Conservation (phyloP, 2,888 invertebrate genomes). For the Theristus sp. region DNA sequence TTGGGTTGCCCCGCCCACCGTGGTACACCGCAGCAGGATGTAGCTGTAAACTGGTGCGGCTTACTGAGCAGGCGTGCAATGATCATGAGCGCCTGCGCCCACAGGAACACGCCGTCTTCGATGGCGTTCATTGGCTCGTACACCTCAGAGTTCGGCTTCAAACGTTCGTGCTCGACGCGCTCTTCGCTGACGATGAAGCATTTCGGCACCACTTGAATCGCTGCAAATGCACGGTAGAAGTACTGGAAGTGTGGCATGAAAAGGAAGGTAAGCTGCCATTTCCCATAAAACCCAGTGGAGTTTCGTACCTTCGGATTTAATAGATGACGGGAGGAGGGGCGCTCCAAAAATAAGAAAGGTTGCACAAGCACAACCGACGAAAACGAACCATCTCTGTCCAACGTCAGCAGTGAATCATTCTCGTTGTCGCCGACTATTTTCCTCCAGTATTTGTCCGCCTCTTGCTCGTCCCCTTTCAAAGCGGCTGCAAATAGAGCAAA, state of each 20-base stretch:
- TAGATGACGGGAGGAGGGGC: no score
- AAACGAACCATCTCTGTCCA: conserved; percentile 46
- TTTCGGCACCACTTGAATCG: conserved; percentile 76
- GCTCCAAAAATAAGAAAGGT: no score
- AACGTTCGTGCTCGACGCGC: conserved; percentile 39
- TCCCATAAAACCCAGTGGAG: no score
- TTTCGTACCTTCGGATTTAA: no score
- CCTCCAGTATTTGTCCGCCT: conserved; percentile 68
- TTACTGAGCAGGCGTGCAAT: conserved; percentile 61
- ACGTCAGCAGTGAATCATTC: conserved; percentile 56
- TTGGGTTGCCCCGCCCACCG: no score
- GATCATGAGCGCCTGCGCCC: conserved; percentile 90
- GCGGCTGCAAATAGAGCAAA: no score
- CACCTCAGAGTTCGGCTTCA: conserved; percentile 48
- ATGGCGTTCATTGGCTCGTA: conserved; percentile 42
- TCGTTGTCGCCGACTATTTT: conserved; percentile 29
- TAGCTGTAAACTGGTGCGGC: no score
- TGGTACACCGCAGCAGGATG: no score
- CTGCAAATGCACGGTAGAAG: neutral
- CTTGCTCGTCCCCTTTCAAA: conserved; percentile 11
- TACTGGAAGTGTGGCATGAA: no score
- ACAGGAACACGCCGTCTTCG: conserved; percentile 46
- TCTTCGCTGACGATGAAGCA: conserved; percentile 67
- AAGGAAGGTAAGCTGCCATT: no score
- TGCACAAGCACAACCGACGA: no score